Percentiles rank a stretch among this genome's conserved stretches.
phyloP scores from a whole-genome alignment of 2,113 vertebrate species.

The Coryphaenoides rupestris region DNA sequence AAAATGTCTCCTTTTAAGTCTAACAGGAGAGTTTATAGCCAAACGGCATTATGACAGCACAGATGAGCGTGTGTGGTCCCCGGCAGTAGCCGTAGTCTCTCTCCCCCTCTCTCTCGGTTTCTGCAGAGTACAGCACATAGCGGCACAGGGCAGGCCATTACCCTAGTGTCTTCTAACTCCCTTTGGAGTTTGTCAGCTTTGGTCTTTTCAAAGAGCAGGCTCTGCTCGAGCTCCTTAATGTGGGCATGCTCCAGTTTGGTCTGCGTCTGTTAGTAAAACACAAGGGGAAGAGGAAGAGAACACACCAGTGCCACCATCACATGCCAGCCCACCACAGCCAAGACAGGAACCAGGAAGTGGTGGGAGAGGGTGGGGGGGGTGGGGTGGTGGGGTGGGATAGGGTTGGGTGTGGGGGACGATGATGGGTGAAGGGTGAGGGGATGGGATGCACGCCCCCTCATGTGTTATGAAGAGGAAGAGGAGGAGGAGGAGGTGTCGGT shows the following conservation, averaged over 20 bases:
- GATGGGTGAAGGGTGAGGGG: slow-evolving; percentile 43
- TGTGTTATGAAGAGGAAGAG: slow-evolving; percentile 43
- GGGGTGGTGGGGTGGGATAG: background rate
- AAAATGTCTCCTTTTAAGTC: slow-evolving; percentile 7
- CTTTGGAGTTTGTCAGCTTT: slow-evolving; percentile 99
- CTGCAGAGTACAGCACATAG: slow-evolving; percentile 51
- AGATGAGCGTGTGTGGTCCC: slow-evolving; percentile 11
- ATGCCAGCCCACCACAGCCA: slow-evolving; percentile 90
- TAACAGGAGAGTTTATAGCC: slow-evolving; percentile 13
- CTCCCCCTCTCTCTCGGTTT: slow-evolving; percentile 27
- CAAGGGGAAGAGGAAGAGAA: slow-evolving; percentile 94
- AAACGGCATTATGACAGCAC: slow-evolving; percentile 26
- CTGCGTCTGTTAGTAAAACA: slow-evolving; percentile 99
- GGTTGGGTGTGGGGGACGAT: background rate
- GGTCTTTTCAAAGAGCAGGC: slow-evolving; percentile 99
- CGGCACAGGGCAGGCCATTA: slow-evolving; percentile 88
- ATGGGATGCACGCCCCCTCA: slow-evolving; percentile 16
- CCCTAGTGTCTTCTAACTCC: slow-evolving; percentile 99
- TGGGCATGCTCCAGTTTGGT: slow-evolving; percentile 99
- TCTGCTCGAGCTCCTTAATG: slow-evolving; percentile 99
- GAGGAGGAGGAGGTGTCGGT: slow-evolving; percentile 38
- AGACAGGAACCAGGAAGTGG: slow-evolving; percentile 34
- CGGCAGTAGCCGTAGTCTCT: slow-evolving; percentile 8
- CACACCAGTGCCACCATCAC: slow-evolving; percentile 99
- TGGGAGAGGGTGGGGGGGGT: slow-evolving; percentile 8